Conservation (phyloP, 2,113 vertebrate species). For the Erythrocercus mccallii region DNA sequence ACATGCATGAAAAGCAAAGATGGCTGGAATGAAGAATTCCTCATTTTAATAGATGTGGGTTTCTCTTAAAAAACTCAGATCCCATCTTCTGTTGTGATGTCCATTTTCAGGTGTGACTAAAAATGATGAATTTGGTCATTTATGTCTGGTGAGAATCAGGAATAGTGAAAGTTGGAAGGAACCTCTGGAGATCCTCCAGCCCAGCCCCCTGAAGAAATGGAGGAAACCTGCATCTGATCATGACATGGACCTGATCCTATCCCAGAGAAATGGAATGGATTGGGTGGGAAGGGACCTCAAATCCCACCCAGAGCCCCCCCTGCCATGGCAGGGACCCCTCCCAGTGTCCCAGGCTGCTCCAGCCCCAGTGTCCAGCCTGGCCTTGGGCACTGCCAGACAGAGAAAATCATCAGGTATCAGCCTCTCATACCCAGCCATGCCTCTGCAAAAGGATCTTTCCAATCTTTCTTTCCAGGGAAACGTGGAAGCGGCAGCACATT, state of each 20-base stretch:
- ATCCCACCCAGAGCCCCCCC: background rate
- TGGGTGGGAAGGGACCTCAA: background rate
- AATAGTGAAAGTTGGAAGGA: background rate
- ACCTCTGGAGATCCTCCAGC: background rate
- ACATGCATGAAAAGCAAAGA: background rate
- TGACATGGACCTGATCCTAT: background rate
- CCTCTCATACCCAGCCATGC: background rate
- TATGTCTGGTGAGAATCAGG: background rate
- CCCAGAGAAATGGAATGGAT: background rate
- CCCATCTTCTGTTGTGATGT: background rate
- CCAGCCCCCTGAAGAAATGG: background rate
- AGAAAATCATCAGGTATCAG: accelerated
- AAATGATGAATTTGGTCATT: background rate
- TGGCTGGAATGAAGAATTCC: background rate
- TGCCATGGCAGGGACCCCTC: background rate
- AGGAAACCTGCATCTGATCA: background rate
- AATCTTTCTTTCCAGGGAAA: background rate
- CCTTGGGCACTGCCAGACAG: background rate
- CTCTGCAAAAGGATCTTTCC: background rate
- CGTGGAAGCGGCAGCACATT: background rate
- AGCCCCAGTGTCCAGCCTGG: accelerated
- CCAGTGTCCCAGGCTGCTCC: background rate
- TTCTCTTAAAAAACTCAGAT: background rate
- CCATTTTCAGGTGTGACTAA: background rate
- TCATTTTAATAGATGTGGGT: background rate